Evolutionary conservation across 2,113 vertebrate species (phyloP), one percentile per base, ranked within the genome.

Genomic region (Forbesichthys papilliferus): DNA sequence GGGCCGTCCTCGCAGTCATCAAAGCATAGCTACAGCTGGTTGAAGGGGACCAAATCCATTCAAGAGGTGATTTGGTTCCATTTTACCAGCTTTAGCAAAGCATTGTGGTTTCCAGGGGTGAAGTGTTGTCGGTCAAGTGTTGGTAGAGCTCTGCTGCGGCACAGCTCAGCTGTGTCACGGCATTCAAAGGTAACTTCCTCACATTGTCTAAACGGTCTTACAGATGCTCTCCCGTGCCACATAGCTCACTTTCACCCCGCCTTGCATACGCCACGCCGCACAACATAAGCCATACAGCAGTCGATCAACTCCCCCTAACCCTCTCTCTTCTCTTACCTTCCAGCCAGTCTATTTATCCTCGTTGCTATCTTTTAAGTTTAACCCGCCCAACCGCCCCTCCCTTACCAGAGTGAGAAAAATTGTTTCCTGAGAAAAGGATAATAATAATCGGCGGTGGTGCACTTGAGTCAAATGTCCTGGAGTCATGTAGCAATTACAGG

Each of bases 1-100:
- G 13, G 33, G 58, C 69, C 63, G 68, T 71, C 83, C 83, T 82
- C 55, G 89, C 80, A 77, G 98, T 93, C 89, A 94, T 98, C 95
- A 98, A 98, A 97, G 97, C 96, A 87, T 95, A 99, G 97, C 97
- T 97, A 96, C 97, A 99, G 96, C 97, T 99, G 97, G 97, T 99
- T 99, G 97, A 99, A 99, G 97, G 97, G 97, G 97, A 98, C 96
- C 96, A 99, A 99, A 99, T 98, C 97, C 96, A 97, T 98, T 92
- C 91, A 95, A 95, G 74, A 96, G 95, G 77, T 95, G 97, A 99
- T 99, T 98, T 99, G 97, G 97, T 98, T 99, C 97, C 97, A 98
- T 98, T 99, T 99, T 98, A 99, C 97, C 97, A 99, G 97, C 97
- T 98, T 95, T 95, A 98, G 96, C 96, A 98, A 98, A 98, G 96